A percentile compares a stretch with the other conserved stretches of the same genome.
These are phyloP conservation scores for Nothobranchius furzeri DNA, from an alignment of 2,113 vertebrate species.

Conservation along the genomic window DNA sequence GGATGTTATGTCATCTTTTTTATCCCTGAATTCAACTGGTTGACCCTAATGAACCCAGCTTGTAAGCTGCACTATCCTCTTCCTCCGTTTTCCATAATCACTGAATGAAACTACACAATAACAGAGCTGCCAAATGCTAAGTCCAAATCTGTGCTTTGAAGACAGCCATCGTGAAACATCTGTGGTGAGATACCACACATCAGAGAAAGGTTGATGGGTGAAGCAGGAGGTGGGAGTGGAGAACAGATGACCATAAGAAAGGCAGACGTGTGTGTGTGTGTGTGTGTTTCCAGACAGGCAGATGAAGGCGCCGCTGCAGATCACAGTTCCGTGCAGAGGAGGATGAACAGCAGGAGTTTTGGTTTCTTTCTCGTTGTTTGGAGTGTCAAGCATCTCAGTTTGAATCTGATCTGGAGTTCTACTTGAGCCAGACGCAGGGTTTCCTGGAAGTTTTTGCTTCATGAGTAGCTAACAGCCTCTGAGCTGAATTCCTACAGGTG, in stretches of 20 bases:
- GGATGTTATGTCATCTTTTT: conserved; percentile 63
- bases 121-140: conserved; percentile 19
- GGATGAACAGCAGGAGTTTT: conserved; percentile 38
- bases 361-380: conserved; percentile 28
- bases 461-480: conserved; percentile 15
- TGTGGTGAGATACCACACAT: conserved; percentile 52
- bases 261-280: conserved; percentile 43
- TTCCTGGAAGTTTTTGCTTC: conserved; percentile 34
- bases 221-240: conserved; percentile 36
- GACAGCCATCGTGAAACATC: conserved; percentile 22
- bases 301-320: conserved; percentile 38
- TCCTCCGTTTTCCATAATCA: conserved; percentile 42
- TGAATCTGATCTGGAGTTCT: conserved; percentile 7
- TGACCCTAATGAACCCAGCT: conserved; percentile 37
- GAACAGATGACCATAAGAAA: conserved; percentile 57
- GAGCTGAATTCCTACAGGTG: conserved; percentile 9
- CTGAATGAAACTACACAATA: conserved; percentile 34
- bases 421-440: not conserved
- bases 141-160: conserved; percentile 32
- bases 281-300: conserved; percentile 41
- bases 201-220: conserved; percentile 33
- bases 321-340: conserved; percentile 35
- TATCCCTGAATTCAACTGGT: conserved; percentile 37
- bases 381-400: conserved; percentile 16
- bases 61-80: conserved; percentile 45